Evolutionary conservation across 2,113 vertebrate genomes (phyloP).

Genomic region (Tragelaphus imberbis): DNA sequence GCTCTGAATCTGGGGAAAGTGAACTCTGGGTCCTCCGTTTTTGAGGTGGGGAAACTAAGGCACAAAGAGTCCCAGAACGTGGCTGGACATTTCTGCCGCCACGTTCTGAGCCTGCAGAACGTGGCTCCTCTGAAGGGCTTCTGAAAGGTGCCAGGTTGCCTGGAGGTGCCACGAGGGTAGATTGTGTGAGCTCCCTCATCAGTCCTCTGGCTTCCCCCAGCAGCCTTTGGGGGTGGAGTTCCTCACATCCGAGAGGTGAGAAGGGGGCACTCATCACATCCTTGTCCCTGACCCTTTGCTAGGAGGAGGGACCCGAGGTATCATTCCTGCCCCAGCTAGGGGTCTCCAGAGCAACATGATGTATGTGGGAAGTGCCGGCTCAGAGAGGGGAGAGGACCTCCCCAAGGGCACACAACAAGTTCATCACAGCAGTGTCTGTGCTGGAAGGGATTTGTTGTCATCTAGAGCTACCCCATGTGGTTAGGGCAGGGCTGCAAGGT

Average conservation of each 20-base stretch:
- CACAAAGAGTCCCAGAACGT: neutral
- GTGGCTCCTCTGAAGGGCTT: neutral
- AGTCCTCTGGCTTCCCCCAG: neutral
- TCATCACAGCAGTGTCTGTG: neutral
- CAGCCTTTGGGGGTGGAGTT: neutral
- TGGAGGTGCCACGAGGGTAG: rapidly evolving
- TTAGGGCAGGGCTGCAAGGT: neutral
- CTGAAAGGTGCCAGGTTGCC: rapidly evolving
- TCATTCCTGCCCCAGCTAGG: neutral
- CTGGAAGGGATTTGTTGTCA: neutral
- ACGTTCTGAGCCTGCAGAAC: no score
- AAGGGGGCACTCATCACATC: neutral
- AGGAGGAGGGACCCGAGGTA: no score
- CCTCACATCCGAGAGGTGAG: neutral
- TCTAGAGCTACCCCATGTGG: neutral
- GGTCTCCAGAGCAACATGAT: neutral
- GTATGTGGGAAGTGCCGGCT: neutral
- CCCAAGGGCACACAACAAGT: neutral
- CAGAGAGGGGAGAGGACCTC: neutral
- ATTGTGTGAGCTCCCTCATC: neutral
- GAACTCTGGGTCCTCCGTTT: neutral
- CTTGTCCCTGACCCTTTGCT: neutral
- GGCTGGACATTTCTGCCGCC: neutral
- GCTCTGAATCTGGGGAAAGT: neutral
- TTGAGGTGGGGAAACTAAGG: neutral